Conservation (phyloP, 2,797 vertebrate genomes). For the Adelosebastes latens region DNA sequence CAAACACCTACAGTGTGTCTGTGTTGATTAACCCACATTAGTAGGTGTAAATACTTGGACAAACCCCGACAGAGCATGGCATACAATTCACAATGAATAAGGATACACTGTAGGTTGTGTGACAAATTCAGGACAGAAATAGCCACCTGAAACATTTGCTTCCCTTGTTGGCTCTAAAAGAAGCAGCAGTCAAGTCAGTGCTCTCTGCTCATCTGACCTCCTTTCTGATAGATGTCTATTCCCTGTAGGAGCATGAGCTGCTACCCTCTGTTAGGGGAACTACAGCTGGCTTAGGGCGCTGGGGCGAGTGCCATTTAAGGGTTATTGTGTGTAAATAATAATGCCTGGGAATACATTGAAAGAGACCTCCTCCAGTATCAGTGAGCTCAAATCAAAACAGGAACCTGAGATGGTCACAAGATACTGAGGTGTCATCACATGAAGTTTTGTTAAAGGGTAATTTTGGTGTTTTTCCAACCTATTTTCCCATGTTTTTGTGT, state of each 20-base stretch:
- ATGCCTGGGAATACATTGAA: background rate
- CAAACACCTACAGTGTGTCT: slow-evolving; percentile 1
- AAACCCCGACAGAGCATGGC: slow-evolving; percentile 1
- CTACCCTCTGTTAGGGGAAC: slow-evolving; percentile 11
- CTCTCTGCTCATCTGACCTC: slow-evolving; percentile 63
- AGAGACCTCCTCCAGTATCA: background rate
- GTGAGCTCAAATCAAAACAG: background rate
- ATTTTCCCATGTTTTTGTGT: too few species aligned
- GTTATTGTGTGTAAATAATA: background rate
- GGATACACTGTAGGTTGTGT: slow-evolving; percentile 17
- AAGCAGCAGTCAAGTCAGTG: slow-evolving; percentile 21
- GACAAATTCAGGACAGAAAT: slow-evolving; percentile 29
- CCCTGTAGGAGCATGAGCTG: slow-evolving; percentile 23
- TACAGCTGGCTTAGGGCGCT: background rate
- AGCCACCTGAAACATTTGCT: slow-evolving; percentile 23
- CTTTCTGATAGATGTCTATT: slow-evolving; percentile 54
- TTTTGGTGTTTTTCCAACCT: too few species aligned
- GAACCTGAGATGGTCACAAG: slow-evolving; percentile 2
- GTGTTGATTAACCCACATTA: slow-evolving; percentile 24
- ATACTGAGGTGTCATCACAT: slow-evolving; percentile 12
- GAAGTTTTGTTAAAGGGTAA: background rate
- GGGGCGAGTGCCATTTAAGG: background rate
- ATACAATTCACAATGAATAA: background rate
- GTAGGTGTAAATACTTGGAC: slow-evolving; percentile 14
- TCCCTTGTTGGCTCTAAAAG: slow-evolving; percentile 42